These are phyloP conservation scores for Parelbella ahira DNA, from an alignment of 2,888 invertebrate genomes.

Conservation along the genomic window DNA sequence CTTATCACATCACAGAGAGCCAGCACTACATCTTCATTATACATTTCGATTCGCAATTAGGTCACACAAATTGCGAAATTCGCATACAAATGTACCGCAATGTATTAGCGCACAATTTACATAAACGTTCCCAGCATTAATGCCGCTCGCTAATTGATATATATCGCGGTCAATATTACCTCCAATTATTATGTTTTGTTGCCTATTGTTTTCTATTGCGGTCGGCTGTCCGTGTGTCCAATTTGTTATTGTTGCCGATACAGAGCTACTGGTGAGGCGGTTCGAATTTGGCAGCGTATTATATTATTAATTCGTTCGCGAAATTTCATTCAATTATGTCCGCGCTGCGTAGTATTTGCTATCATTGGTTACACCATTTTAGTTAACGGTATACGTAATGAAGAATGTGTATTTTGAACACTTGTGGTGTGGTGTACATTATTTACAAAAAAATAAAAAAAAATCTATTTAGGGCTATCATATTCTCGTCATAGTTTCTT, in stretches of 20 bases:
- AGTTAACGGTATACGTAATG: no score
- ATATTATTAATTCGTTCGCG: conserved; percentile 1
- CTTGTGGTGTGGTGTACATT: no score
- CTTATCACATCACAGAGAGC: no score
- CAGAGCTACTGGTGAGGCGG: no score
- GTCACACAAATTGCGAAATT: conserved; percentile 18
- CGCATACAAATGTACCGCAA: conserved; percentile 19
- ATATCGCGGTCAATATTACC: conserved; percentile 26
- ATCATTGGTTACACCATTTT: no score
- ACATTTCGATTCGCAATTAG: conserved; percentile 19
- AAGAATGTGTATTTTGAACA: no score
- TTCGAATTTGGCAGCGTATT: conserved; percentile 2
- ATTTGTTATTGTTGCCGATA: conserved; percentile 10
- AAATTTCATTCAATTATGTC: no score
- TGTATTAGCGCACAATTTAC: conserved; percentile 28
- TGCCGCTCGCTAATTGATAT: conserved; percentile 29
- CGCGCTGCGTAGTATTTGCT: no score
- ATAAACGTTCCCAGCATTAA: conserved; percentile 27
- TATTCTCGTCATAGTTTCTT: no score
- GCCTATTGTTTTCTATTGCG: conserved; percentile 23
- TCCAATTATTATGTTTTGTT: conserved; percentile 23
- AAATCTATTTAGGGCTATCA: no score
- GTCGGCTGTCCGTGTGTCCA: conserved; percentile 9
- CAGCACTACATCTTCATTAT: no score
- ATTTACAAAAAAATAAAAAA: no score